Evolutionary conservation across 92 coral and sea anemone genomes (phyloP), one percentile per base, ranked within the genome.

Genomic region (Diadumene lineata): DNA sequence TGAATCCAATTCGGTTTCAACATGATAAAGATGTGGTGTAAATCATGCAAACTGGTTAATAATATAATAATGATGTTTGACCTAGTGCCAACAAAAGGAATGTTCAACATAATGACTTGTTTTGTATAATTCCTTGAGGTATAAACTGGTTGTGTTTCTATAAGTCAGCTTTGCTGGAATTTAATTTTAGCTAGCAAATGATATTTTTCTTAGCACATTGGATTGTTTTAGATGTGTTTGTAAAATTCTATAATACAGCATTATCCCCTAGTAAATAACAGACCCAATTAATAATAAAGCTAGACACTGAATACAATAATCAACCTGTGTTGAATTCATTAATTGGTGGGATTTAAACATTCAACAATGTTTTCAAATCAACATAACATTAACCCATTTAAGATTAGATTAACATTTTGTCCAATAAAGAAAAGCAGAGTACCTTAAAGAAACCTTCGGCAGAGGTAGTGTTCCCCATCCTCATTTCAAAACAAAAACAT

Each of bases 1-100:
- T 68, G 64, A 33, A 78, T 66, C 75, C 81, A 76, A 31, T 34
- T 43, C 8, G 75, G 64, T 69, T 78, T 78, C 50, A 78, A 55
- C 82, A 78, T 78, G 50, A 56, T 57, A 31, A 33, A 22, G 66
- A 56, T 62, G 68, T 28, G n/a, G n/a, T n/a, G n/a, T n/a, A n/a
- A n/a, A n/a, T 28, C 15, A 62, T 2, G 18, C 0, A 27, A 28
- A 28, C 43, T 28, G 43, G 31, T 2, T 43, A 28, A 62, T 7
- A 8, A 6, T 7, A 32, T 3, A 9, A 16, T n/a, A 23, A 58
- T 9, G 4, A 7, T 58, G 27, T 7, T 58, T 58, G 64, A 58
- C 31, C 64, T 16, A 58, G 2, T 25, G 26, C 26, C 64, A 15
- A 53, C 19, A 4, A 15, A 53, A 62, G 68, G 68, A 22, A 62